These are phyloP conservation scores for Takifugu bimaculatus DNA, from an alignment of 2,113 vertebrate genomes.

Conservation along the genomic window DNA sequence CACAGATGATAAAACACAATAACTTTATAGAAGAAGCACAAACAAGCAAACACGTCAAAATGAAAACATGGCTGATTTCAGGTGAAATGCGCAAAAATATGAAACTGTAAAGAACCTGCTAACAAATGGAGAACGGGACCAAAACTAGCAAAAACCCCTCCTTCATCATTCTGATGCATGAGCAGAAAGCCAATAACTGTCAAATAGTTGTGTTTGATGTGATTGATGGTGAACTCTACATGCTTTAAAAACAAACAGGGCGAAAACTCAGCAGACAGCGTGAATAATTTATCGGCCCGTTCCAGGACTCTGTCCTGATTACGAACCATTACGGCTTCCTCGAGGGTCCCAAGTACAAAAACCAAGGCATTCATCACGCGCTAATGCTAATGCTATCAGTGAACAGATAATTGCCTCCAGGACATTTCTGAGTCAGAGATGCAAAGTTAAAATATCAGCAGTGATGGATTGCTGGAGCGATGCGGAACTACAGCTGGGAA, in stretches of 20 bases:
- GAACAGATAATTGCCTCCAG: conserved; percentile 33
- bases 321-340: conserved; percentile 31
- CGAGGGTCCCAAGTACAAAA: conserved; percentile 31
- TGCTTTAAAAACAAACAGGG: conserved; percentile 19
- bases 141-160: too few species aligned
- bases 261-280: conserved; percentile 13
- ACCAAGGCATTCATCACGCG: conserved; percentile 17
- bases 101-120: too few species aligned
- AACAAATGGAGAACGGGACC: too few species aligned
- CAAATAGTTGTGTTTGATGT: too few species aligned
- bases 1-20: background rate
- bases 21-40: background rate
- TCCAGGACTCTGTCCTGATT: conserved; percentile 12
- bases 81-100: too few species aligned
- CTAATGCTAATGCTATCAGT: conserved; percentile 25
- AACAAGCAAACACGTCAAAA: too few species aligned
- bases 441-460: background rate
- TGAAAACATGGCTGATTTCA: too few species aligned
- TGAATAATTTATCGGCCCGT: conserved; percentile 22
- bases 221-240: conserved; percentile 2
- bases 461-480: conserved; percentile 8
- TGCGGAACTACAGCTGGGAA: background rate
- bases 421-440: conserved; percentile 1
- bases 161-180: too few species aligned
- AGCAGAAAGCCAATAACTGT: too few species aligned